phyloP scores from a whole-genome alignment of 1,140 invertebrate genomes.

The Lethrus apterus region DNA sequence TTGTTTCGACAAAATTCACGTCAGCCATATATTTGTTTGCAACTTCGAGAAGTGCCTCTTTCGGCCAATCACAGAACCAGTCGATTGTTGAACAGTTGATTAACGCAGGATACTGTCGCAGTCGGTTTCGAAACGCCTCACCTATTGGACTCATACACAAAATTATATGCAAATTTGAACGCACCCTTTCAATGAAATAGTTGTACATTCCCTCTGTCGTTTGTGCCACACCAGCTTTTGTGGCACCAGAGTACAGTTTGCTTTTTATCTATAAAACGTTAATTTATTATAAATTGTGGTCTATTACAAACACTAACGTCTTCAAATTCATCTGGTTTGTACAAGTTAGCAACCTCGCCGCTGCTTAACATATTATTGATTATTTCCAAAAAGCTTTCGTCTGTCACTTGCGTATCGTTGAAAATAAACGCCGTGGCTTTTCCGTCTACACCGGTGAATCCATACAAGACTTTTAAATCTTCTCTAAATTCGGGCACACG shows the following conservation, averaged over 20 bases:
- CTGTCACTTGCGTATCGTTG: constrained; percentile 72
- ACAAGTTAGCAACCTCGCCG: constrained; percentile 77
- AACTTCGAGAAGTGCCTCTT: constrained; percentile 77
- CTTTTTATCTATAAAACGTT: constrained; percentile 56
- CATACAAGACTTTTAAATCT: constrained; percentile 73
- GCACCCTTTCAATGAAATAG: constrained; percentile 69
- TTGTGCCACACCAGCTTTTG: constrained; percentile 54
- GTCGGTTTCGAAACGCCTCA: constrained; percentile 64
- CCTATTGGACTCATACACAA: constrained; percentile 83
- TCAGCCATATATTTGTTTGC: constrained; percentile 61
- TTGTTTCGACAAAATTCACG: constrained; percentile 58
- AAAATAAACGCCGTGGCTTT: constrained; percentile 73
- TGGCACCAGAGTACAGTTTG: constrained; percentile 56
- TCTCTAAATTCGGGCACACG: constrained; percentile 69
- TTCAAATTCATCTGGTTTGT: constrained; percentile 77
- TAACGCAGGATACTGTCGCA: constrained; percentile 77
- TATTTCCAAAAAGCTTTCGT: constrained; percentile 78
- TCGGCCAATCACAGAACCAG: constrained; percentile 83
- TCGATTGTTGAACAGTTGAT: constrained; percentile 82
- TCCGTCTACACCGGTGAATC: constrained; percentile 61
- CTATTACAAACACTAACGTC: constrained; percentile 48
- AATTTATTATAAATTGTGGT: not conserved
- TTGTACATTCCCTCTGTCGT: constrained; percentile 61
- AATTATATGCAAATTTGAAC: constrained; percentile 71
- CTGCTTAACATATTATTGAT: constrained; percentile 81